Base-by-base conservation (phyloP, 2,113 vertebrate genomes). In the Larimichthys polyactis region DNA sequence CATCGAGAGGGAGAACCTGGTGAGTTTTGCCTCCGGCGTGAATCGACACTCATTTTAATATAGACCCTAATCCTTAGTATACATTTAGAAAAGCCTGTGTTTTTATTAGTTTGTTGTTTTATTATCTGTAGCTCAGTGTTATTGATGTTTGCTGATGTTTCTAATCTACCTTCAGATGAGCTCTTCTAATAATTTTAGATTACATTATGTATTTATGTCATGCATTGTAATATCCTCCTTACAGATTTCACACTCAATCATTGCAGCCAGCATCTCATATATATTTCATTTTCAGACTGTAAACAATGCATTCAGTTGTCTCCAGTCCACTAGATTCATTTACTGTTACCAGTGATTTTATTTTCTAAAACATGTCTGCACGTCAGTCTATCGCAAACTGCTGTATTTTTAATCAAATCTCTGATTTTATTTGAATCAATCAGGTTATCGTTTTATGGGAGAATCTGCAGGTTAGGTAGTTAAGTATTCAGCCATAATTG, bases 1-100 rank as follows among this genome's bases (percentile, higher is more conserved):
- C 71, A 99, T 99, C 55, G 97, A 98, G 81, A 96, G 92, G 82
- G 97, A 99, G 60, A 99, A 99, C 90, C 80, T 97, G 95, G 98
- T 99, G 84, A 97, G 96, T 86, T 62, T 22, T n/a, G 27, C 1
- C 46, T 63, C 8, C 16, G 74, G 19, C 32, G n/a, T 71, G 48
- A 7, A 22, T 63, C 3, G 4, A 75, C 27, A 12, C 29, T 46
- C n/a, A 54, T n/a, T 54, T 24, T 20, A 27, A n/a, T 29, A 36
- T 27, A 63, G 32, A 32, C 69, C 46, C 49, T n/a, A 5, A 62
- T 52, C 19, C 16, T 64, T 49, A 27, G 11, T 22, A 17, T 8
- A 48, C 11, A 29, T 20, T 6, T 5, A 22, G 36, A 36, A 36
- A 36, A 8, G 36, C 36, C 36, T 11, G 19, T 2, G 46, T n/a